Conservation (phyloP, 2,113 vertebrate genomes). For the Takifugu bimaculatus region DNA sequence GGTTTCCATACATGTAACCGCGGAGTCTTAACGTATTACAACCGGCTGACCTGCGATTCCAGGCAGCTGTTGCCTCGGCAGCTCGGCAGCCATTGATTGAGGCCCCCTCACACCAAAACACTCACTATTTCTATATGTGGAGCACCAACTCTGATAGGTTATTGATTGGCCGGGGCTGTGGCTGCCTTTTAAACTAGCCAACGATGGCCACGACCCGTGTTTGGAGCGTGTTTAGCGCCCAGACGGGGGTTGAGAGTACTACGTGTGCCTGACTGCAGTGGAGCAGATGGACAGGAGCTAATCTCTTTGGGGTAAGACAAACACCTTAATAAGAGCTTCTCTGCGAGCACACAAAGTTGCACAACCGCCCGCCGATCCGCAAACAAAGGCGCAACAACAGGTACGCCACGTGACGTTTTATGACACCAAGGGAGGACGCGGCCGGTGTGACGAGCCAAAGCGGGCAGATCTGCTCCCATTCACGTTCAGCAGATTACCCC, state of each 20-base stretch:
- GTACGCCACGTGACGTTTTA: no score
- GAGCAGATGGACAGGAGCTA: slow-evolving; percentile 61
- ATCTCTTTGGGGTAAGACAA: slow-evolving; percentile 50
- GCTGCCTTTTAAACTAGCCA: neutral
- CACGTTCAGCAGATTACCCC: slow-evolving; percentile 27
- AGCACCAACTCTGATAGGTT: slow-evolving; percentile 9
- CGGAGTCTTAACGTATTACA: slow-evolving; percentile 47
- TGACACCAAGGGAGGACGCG: no score
- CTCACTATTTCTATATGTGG: slow-evolving; percentile 17
- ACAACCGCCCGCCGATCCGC: neutral
- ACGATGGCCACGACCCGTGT: neutral
- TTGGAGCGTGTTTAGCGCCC: neutral
- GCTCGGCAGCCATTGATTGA: slow-evolving; percentile 34
- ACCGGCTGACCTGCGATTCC: slow-evolving; percentile 39
- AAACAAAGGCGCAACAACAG: no score
- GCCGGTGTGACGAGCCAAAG: slow-evolving; percentile 1
- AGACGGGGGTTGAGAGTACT: slow-evolving; percentile 11
- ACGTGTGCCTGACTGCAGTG: slow-evolving; percentile 34
- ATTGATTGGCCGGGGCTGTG: neutral
- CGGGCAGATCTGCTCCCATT: slow-evolving; percentile 24
- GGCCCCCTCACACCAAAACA: slow-evolving; percentile 14
- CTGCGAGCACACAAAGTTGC: slow-evolving; percentile 4
- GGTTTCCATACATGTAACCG: slow-evolving; percentile 52
- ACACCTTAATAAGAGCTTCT: slow-evolving; percentile 26
- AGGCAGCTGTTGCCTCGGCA: slow-evolving; percentile 51